Base-by-base conservation (phyloP, 2,888 invertebrate genomes). In the Polydrusus pterygomalis region DNA sequence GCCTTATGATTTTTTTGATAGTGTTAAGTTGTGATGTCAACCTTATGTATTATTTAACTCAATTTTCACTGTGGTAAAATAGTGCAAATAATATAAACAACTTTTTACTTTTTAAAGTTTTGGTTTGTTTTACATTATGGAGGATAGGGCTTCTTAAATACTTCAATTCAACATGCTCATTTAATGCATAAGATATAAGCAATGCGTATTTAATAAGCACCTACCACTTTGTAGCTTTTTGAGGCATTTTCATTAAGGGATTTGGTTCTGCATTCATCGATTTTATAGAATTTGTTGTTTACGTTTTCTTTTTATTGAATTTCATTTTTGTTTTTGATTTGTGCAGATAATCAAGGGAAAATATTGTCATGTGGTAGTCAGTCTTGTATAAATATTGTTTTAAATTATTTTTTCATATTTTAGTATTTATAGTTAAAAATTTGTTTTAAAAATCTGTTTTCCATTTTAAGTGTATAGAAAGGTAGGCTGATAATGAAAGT, bases 141-240 rank as follows among this genome's bases (percentile, higher is more conserved):
- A 56, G 7, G 30, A 34, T 56, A 34, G 56, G 56, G 83, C 83
- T 72, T 76, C 47, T 67, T 68, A 68, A 70, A 70, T 75, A 74
- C 75, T 51, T 79, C 78, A 79, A 38, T 80, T 80, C 79, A 78
- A 72, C 77, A 79, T 79, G 79, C 79, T 79, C 77, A 80, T 72
- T 79, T 83, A 83, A 80, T 80, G 82, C 80, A 82, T 83, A 82
- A 83, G 79, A 79, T 85, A 83, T 84, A 84, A 83, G 85, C 54
- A 68, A 68, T 74, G 70, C 71, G 74, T 78, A 79, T 80, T 80
- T 81, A 78, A 82, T 80, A 80, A 80, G 79, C 78, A 74, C 73
- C 73, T 74, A 70, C 77, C 74, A 60, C 78, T 77, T 80, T 78
- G 80, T 80, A 81, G 81, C 81, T 80, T 80, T 38, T 40, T 80